Percentiles rank a stretch among this genome's conserved stretches.
These are phyloP conservation scores for Calycopis cecrops DNA, from an alignment of 1,140 invertebrate genomes.

Conservation along the genomic window DNA sequence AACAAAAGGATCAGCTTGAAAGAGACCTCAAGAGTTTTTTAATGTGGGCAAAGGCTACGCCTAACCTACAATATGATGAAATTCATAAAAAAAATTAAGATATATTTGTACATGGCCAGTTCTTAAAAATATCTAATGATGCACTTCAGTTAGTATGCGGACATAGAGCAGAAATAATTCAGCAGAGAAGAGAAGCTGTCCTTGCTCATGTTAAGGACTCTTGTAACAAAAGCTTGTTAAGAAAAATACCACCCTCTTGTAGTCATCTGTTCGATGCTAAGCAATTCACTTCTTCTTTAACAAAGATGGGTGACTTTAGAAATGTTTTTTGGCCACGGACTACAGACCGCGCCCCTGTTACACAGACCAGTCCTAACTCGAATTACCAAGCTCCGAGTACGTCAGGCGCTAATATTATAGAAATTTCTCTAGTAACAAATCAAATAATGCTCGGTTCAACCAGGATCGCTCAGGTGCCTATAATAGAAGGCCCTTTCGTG, in stretches of 20 bases:
- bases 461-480: too few species aligned
- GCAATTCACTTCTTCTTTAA: not conserved
- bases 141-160: slow-evolving; percentile 9
- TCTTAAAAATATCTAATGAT: too few species aligned
- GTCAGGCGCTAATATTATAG: too few species aligned
- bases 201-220: slow-evolving; percentile 6
- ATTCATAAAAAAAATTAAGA: too few species aligned
- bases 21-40: too few species aligned
- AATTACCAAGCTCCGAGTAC: slow-evolving; percentile 3
- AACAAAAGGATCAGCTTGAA: too few species aligned
- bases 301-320: slow-evolving; percentile 8
- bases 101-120: too few species aligned
- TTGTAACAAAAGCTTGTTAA: not conserved
- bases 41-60: too few species aligned
- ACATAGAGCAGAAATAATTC: slow-evolving; percentile 14
- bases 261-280: slow-evolving; percentile 7
- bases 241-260: slow-evolving; percentile 14
- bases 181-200: slow-evolving; percentile 7
- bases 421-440: not conserved
- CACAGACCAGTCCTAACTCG: slow-evolving; percentile 7
- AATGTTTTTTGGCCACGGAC: slow-evolving; percentile 10
- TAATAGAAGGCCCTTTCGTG: not conserved
- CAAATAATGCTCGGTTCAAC: too few species aligned
- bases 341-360: slow-evolving; percentile 9
- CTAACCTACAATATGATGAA: too few species aligned